Conservation (phyloP, 2,888 invertebrate species). For the Hymenopus coronatus region DNA sequence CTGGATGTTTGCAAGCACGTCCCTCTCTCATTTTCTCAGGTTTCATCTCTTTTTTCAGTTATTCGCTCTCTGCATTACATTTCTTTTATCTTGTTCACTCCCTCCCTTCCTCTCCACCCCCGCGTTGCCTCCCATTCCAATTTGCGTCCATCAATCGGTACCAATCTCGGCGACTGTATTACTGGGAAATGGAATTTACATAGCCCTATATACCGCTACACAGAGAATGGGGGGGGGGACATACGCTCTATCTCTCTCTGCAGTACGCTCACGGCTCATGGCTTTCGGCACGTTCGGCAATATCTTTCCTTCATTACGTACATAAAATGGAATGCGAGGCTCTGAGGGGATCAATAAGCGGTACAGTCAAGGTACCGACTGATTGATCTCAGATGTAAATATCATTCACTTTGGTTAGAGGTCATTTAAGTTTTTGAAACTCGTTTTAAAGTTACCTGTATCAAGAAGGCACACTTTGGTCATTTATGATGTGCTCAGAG, state of each 20-base stretch:
- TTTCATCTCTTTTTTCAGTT: not conserved
- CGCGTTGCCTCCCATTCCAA: slow-evolving; percentile 51
- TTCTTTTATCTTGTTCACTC: slow-evolving; percentile 15
- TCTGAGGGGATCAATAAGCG: not conserved
- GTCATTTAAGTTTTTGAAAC: too few species aligned
- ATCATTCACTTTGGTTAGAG: too few species aligned
- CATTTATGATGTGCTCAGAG: too few species aligned
- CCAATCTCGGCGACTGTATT: slow-evolving; percentile 69
- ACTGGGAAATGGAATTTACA: slow-evolving; percentile 68
- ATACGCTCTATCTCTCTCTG: not conserved
- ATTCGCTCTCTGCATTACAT: not conserved
- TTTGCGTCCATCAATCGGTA: slow-evolving; percentile 69
- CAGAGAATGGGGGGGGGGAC: not conserved
- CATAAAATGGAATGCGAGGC: not conserved
- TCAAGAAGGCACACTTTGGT: too few species aligned
- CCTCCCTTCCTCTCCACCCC: slow-evolving; percentile 33
- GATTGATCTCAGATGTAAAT: not conserved
- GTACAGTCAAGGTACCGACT: not conserved
- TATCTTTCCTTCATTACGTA: not conserved
- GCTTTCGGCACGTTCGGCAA: not conserved
- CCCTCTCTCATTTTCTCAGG: not conserved
- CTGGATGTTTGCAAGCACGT: not conserved
- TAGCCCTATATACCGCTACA: slow-evolving; percentile 44
- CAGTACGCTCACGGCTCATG: not conserved
- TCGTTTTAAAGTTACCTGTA: too few species aligned